phyloP scores from a whole-genome alignment of 2,797 vertebrate species.

The Coilia nasus region DNA sequence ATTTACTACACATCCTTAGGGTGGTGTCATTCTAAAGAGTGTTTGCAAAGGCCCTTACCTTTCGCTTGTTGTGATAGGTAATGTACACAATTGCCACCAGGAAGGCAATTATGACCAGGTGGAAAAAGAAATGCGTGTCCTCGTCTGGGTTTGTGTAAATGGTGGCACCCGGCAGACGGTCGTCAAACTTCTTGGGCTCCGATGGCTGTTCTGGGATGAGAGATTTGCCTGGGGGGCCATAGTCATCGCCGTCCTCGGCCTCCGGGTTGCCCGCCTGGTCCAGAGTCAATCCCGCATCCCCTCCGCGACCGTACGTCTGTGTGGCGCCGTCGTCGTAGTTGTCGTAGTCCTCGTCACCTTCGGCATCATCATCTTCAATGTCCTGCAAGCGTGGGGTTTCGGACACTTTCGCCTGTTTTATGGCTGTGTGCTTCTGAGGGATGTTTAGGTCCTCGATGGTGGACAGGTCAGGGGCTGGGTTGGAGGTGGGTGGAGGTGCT shows the following conservation, averaged over 20 bases:
- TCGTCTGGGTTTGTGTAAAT: constrained; percentile 75
- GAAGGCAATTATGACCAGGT: constrained; percentile 89
- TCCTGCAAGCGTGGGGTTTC: not conserved
- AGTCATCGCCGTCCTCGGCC: not conserved
- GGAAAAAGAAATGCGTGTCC: constrained; percentile 94
- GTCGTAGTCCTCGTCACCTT: not conserved
- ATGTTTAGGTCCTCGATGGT: not conserved
- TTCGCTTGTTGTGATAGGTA: constrained; percentile 96
- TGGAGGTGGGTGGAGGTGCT: not conserved
- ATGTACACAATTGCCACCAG: constrained; percentile 90
- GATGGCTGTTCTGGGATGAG: not conserved
- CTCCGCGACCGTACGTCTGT: not conserved
- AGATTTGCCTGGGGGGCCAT: not conserved
- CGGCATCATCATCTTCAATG: not conserved
- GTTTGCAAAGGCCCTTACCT: constrained; percentile 75
- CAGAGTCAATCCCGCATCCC: not conserved
- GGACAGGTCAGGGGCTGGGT: not conserved
- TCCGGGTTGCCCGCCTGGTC: not conserved
- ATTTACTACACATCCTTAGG: not conserved
- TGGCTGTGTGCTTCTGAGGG: not conserved
- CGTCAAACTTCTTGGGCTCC: constrained; percentile 22
- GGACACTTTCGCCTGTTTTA: not conserved
- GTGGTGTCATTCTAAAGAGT: not conserved
- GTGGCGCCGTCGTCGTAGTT: not conserved
- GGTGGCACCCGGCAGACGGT: constrained; percentile 63